Evolutionary conservation across 2,797 vertebrate genomes (phyloP).

Genomic region (Melanotaenia boesemani): DNA sequence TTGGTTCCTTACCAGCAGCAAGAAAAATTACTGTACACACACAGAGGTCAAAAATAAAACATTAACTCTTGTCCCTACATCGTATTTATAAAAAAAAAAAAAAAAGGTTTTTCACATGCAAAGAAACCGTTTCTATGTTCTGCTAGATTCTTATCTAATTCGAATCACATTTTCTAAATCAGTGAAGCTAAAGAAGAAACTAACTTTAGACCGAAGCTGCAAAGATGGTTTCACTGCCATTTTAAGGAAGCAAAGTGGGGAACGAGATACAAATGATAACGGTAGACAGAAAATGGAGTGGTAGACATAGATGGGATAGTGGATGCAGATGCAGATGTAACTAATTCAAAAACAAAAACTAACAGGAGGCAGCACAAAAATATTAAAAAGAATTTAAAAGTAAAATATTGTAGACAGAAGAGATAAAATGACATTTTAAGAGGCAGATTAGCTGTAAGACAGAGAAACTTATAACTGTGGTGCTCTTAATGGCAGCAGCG

Average conservation of each 20-base stretch:
- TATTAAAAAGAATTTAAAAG: background rate
- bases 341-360: conserved; percentile 22
- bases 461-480: conserved; percentile 27
- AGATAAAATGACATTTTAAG: conserved; percentile 17
- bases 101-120: no score
- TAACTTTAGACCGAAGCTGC: conserved; percentile 23
- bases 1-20: no score
- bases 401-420: conserved; percentile 4
- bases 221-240: conserved; percentile 29
- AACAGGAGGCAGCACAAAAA: conserved; percentile 12
- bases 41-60: conserved; percentile 9
- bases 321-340: background rate
- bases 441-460: conserved; percentile 33
- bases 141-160: background rate
- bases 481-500: conserved; percentile 22
- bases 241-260: conserved; percentile 28
- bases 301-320: background rate
- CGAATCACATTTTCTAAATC: conserved; percentile 14
- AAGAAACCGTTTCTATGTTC: conserved; percentile 30
- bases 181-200: conserved; percentile 28
- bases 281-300: conserved; percentile 4
- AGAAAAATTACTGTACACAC: background rate
- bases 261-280: conserved; percentile 16
- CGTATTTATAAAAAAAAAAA: conserved; percentile 7
- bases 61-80: conserved; percentile 4